These are phyloP conservation scores for Trichogramma pretiosum DNA, from an alignment of 1,140 invertebrate species.

Conservation along the genomic window DNA sequence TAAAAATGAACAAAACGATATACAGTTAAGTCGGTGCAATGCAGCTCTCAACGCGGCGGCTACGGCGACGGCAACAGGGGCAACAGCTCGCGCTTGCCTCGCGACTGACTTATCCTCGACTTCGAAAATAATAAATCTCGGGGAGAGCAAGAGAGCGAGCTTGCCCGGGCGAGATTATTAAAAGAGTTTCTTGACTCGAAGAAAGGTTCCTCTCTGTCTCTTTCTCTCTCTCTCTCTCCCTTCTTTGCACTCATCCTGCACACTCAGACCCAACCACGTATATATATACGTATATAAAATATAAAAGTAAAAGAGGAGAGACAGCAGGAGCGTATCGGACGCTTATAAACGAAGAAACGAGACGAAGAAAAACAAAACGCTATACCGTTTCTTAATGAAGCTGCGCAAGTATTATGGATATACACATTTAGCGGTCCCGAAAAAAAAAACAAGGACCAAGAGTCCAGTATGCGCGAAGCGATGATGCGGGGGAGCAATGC, in stretches of 20 bases:
- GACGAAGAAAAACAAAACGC: constrained; percentile 42
- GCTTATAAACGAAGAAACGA: constrained; percentile 22
- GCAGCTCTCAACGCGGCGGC: too few species aligned
- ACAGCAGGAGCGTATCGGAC: constrained; percentile 12
- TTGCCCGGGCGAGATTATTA: constrained; percentile 38
- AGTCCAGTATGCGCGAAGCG: too few species aligned
- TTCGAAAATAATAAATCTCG: constrained; percentile 48
- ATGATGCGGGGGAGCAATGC: too few species aligned
- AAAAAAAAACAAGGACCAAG: too few species aligned
- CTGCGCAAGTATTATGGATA: too few species aligned
- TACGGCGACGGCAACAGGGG: constrained; percentile 14
- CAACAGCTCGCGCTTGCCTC: constrained; percentile 9
- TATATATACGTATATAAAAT: background rate
- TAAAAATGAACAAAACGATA: background rate
- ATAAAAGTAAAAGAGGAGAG: constrained; percentile 1
- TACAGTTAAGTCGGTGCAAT: too few species aligned
- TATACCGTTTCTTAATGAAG: constrained; percentile 47
- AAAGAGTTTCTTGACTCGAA: constrained; percentile 33
- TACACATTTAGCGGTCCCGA: too few species aligned
- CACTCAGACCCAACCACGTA: background rate
- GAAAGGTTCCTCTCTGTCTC: too few species aligned
- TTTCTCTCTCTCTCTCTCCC: too few species aligned
- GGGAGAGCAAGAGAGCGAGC: constrained; percentile 22
- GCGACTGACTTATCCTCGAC: constrained; percentile 17
- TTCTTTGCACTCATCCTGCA: too few species aligned